These are phyloP conservation scores for Botia almorhae DNA, from an alignment of 2,797 vertebrate species.

Conservation along the genomic window DNA sequence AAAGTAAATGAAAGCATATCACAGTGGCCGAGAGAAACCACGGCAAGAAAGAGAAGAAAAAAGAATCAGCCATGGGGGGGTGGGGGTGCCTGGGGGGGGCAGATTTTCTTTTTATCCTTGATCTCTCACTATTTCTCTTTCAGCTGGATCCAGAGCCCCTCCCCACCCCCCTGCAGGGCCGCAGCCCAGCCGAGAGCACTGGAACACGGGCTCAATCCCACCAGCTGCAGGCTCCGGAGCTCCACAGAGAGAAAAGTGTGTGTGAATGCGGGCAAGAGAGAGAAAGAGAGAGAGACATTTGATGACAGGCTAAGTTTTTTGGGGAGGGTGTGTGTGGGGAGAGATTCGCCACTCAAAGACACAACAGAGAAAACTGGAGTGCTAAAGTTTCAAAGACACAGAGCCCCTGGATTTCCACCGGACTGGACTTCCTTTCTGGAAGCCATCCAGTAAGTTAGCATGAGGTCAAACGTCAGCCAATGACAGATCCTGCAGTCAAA, in stretches of 20 bases:
- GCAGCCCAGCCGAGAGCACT: conserved; percentile 71
- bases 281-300: conserved; percentile 25
- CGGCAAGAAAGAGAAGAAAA: conserved; percentile 30
- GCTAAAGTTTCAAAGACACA: conserved; percentile 77
- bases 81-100: neutral
- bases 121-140: conserved; percentile 75
- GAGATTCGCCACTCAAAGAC: conserved; percentile 75
- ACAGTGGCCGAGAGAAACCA: conserved; percentile 9
- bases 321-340: conserved; percentile 48
- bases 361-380: conserved; percentile 73
- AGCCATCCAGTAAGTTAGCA: conserved; percentile 46
- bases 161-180: conserved; percentile 68
- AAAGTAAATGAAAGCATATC: conserved; percentile 11
- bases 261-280: neutral
- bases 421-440: conserved; percentile 58
- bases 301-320: conserved; percentile 49
- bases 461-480: conserved; percentile 52
- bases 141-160: conserved; percentile 76
- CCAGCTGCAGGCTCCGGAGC: conserved; percentile 51
- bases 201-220: conserved; percentile 53
- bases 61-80: neutral
- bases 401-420: conserved; percentile 60
- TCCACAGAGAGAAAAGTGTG: conserved; percentile 52
- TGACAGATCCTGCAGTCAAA: conserved; percentile 36
- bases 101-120: conserved; percentile 73